These are phyloP conservation scores for Garrulus glandarius DNA, from an alignment of 2,797 vertebrate species.

Conservation along the genomic window DNA sequence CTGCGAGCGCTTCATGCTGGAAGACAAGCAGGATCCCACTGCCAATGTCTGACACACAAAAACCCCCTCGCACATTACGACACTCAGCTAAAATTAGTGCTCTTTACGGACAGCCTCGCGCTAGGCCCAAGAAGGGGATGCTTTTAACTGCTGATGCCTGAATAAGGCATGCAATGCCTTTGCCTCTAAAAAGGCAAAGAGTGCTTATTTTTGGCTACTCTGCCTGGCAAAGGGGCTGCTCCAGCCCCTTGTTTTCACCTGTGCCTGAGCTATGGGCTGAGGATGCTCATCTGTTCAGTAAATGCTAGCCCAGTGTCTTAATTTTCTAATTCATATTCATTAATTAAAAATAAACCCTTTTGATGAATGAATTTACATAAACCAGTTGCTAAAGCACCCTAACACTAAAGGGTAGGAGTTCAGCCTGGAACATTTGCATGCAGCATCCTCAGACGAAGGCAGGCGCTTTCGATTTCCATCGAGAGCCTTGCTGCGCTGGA, in stretches of 20 bases:
- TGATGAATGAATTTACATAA: slow-evolving; percentile 75
- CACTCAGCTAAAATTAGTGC: slow-evolving; percentile 51
- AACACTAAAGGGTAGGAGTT: slow-evolving; percentile 79
- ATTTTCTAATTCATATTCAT: slow-evolving; percentile 76
- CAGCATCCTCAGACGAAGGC: slow-evolving; percentile 77
- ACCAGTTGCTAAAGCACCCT: slow-evolving; percentile 78
- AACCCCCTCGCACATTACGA: background rate
- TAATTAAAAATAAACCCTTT: slow-evolving; percentile 73
- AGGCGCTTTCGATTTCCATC: slow-evolving; percentile 79
- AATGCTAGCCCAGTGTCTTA: slow-evolving; percentile 43
- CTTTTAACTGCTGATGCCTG: background rate
- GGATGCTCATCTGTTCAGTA: background rate
- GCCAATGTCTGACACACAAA: slow-evolving; percentile 50
- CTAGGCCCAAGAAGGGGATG: slow-evolving; percentile 27
- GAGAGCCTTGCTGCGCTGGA: slow-evolving; percentile 91
- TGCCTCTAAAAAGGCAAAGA: background rate
- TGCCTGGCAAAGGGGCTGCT: background rate
- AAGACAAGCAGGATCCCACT: slow-evolving; percentile 34
- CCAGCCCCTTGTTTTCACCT: slow-evolving; percentile 45
- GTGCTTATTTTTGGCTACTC: background rate
- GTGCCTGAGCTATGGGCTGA: background rate
- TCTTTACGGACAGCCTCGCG: background rate
- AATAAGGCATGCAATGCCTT: background rate
- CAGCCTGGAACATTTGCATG: slow-evolving; percentile 77
- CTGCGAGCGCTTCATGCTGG: background rate